Evolutionary conservation across 2,888 invertebrate genomes (phyloP).

Genomic region (Trissoscelio sp.): DNA sequence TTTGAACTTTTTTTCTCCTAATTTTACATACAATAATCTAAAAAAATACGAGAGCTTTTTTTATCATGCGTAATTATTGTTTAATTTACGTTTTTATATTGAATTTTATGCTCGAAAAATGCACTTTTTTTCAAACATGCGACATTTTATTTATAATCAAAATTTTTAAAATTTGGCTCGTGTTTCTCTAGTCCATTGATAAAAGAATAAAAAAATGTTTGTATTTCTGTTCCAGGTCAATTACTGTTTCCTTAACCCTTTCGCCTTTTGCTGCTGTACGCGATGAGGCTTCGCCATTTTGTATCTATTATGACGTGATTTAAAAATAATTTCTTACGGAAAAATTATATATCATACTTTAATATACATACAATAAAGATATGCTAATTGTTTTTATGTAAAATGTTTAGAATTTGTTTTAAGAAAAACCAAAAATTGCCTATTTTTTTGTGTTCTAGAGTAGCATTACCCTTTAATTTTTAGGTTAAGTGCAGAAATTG

Average conservation of each 20-base stretch:
- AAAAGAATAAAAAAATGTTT: conserved; percentile 32
- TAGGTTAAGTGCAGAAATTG: too few relatives aligned
- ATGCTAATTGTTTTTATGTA: too few relatives aligned
- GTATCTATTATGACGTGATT: too few relatives aligned
- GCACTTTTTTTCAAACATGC: conserved; percentile 34
- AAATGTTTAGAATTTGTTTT: too few relatives aligned
- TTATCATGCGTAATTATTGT: conserved; percentile 26
- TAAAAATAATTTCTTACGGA: too few relatives aligned
- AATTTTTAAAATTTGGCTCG: conserved; percentile 25
- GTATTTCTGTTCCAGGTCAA: conserved; percentile 35
- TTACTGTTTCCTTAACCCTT: conserved; percentile 26
- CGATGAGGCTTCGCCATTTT: too few relatives aligned
- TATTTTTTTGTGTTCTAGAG: too few relatives aligned
- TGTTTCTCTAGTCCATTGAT: conserved; percentile 23
- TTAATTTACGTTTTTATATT: conserved; percentile 22
- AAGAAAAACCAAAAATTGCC: too few relatives aligned
- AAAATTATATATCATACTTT: too few relatives aligned
- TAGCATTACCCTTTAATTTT: too few relatives aligned
- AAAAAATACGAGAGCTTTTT: conserved; percentile 29
- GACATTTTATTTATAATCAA: conserved; percentile 33
- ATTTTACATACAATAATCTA: conserved; percentile 17
- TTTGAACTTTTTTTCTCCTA: conserved; percentile 24
- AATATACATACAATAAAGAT: too few relatives aligned
- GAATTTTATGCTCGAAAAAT: too few relatives aligned
- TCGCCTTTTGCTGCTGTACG: conserved; percentile 37